Evolutionary conservation across 2,888 invertebrate species (phyloP).

Genomic region (Aradus depressus): DNA sequence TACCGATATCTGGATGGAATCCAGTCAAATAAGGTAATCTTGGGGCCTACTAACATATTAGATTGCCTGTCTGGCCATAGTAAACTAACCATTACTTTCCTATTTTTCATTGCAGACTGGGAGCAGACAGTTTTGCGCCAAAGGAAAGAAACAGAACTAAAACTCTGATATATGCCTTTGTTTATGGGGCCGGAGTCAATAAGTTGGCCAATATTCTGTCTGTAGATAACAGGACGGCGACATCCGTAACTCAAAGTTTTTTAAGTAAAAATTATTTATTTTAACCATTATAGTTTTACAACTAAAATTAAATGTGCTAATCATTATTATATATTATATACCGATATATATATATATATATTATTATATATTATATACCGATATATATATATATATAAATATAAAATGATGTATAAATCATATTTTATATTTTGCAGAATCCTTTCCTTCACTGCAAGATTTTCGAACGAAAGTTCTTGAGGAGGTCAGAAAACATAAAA

Average conservation of each 20-base stretch:
- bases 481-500: constrained; percentile 34
- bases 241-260: constrained; percentile 35
- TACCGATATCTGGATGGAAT: no score
- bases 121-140: constrained; percentile 33
- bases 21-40: no score
- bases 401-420: not conserved
- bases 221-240: constrained; percentile 29
- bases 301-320: no score
- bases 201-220: constrained; percentile 40
- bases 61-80: no score
- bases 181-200: constrained; percentile 43
- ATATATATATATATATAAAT: not conserved
- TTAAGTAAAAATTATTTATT: constrained; percentile 22
- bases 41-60: no score
- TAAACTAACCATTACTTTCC: no score
- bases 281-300: not conserved
- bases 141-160: constrained; percentile 43
- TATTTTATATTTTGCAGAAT: constrained; percentile 33
- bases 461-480: constrained; percentile 37
- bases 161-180: constrained; percentile 42
- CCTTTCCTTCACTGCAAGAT: constrained; percentile 39
- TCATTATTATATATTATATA: no score
- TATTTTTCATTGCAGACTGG: constrained; percentile 36
- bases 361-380: not conserved
- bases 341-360: not conserved